phyloP scores from a whole-genome alignment of 2,797 vertebrate species.

The Tapera naevia region DNA sequence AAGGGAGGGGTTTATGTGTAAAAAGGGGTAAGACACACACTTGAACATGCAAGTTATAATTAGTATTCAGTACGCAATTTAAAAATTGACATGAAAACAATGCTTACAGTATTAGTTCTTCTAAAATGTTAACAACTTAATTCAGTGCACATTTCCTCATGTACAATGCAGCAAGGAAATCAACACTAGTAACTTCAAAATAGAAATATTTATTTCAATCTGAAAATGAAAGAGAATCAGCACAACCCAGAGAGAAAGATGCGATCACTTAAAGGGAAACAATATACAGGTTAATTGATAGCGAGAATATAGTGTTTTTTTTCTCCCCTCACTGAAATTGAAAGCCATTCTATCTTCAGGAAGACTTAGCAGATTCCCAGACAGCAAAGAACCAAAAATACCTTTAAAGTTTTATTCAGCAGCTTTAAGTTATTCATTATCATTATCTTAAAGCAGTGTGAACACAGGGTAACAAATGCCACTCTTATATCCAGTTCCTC shows the following conservation, averaged over 20 bases:
- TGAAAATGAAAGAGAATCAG: slow-evolving; percentile 73
- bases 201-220: slow-evolving; percentile 75
- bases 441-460: slow-evolving; percentile 46
- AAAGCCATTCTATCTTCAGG: slow-evolving; percentile 59
- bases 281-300: slow-evolving; percentile 67
- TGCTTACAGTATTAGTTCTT: slow-evolving; percentile 79
- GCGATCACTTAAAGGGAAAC: slow-evolving; percentile 81
- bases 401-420: background rate
- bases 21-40: slow-evolving; percentile 87
- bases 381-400: slow-evolving; percentile 12
- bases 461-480: slow-evolving; percentile 25
- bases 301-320: background rate
- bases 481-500: slow-evolving; percentile 40
- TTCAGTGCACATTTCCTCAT: slow-evolving; percentile 79
- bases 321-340: slow-evolving; percentile 5
- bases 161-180: slow-evolving; percentile 80
- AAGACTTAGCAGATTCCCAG: slow-evolving; percentile 58
- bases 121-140: slow-evolving; percentile 78
- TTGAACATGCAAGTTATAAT: slow-evolving; percentile 85
- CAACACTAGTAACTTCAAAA: slow-evolving; percentile 72
- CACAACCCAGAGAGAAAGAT: slow-evolving; percentile 69
- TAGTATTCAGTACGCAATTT: slow-evolving; percentile 80
- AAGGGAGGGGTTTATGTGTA: slow-evolving; percentile 82
- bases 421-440: slow-evolving; percentile 43
- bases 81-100: slow-evolving; percentile 80